These are phyloP conservation scores for Chrysolophus pictus DNA, from an alignment of 2,797 vertebrate genomes.

Conservation along the genomic window DNA sequence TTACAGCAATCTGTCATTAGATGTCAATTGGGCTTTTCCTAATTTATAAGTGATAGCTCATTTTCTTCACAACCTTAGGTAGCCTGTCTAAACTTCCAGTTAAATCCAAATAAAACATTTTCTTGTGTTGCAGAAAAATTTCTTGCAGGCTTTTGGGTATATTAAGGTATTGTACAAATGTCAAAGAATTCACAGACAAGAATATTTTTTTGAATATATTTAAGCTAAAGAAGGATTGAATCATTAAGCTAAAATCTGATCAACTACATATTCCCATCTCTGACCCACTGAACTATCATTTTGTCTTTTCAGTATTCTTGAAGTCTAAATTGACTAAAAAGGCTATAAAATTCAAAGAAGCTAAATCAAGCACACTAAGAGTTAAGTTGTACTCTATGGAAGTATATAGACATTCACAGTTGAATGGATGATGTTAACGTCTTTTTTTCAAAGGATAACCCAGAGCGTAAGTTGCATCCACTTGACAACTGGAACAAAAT, in stretches of 20 bases:
- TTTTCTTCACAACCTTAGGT: neutral
- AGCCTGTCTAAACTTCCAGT: neutral
- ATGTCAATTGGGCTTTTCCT: neutral
- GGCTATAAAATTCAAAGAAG: neutral
- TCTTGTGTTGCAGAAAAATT: neutral
- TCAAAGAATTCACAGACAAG: neutral
- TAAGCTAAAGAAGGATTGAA: conserved; percentile 38
- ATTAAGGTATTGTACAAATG: neutral
- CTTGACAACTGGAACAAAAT: neutral
- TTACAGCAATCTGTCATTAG: neutral
- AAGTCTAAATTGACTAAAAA: neutral
- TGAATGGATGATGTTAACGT: neutral
- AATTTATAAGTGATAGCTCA: neutral
- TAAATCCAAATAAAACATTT: neutral
- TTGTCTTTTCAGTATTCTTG: neutral
- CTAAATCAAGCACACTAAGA: neutral
- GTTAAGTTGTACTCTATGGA: neutral
- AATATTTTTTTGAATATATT: neutral
- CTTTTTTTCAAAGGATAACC: neutral
- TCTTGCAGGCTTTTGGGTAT: neutral
- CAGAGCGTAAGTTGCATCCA: neutral
- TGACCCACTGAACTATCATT: neutral
- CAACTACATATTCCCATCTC: neutral
- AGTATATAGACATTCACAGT: neutral
- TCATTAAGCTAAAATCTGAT: neutral